phyloP scores from a whole-genome alignment of 2,797 vertebrate species.

The Poecilia velifera region DNA sequence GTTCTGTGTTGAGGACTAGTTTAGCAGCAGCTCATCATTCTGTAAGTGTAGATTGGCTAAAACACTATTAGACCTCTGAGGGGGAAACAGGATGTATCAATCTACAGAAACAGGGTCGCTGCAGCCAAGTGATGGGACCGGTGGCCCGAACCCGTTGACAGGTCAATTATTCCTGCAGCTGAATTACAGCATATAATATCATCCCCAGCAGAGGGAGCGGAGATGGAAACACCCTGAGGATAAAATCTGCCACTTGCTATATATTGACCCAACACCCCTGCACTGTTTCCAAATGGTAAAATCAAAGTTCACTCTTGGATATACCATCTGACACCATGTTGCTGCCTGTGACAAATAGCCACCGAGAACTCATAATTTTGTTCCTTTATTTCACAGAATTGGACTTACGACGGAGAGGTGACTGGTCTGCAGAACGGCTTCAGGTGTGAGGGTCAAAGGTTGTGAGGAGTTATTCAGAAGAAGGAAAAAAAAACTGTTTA shows the following conservation, averaged over 20 bases:
- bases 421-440: not conserved
- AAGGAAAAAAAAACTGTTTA: not conserved
- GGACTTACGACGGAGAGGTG: not conserved
- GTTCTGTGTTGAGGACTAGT: not conserved
- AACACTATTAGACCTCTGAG: conserved; percentile 55
- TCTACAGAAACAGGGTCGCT: conserved; percentile 60
- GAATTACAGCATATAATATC: conserved; percentile 80
- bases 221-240: conserved; percentile 69
- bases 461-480: not conserved
- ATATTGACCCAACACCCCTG: conserved; percentile 43
- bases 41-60: conserved; percentile 27
- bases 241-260: conserved; percentile 63
- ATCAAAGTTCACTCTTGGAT: conserved; percentile 59
- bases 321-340: conserved; percentile 17
- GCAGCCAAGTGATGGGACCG: conserved; percentile 60
- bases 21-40: conserved; percentile 2
- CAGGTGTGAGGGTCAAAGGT: conserved; percentile 42
- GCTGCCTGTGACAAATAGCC: conserved; percentile 20
- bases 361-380: conserved; percentile 34
- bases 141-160: conserved; percentile 71
- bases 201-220: conserved; percentile 54
- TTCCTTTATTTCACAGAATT: conserved; percentile 6
- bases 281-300: conserved; percentile 23
- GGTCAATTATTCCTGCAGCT: conserved; percentile 79
- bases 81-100: conserved; percentile 68